Evolutionary conservation across 53 echinoderm and acorn worm genomes (phyloP), one percentile per base, ranked within the genome.

Genomic region (Henricia sp.): DNA sequence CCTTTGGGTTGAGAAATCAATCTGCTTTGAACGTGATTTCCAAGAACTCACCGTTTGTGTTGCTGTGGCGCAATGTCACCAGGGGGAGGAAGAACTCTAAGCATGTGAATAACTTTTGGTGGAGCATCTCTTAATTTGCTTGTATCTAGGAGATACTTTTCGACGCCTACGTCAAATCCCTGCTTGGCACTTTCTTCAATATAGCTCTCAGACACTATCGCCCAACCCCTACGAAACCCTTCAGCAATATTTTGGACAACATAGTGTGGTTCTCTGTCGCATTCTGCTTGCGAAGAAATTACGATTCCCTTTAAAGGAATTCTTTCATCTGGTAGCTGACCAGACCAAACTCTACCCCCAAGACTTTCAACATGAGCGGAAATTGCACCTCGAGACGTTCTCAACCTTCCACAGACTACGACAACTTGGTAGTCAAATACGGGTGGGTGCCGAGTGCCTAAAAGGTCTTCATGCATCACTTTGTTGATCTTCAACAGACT

Each of bases 221-320:
- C 68, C 32, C 51, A 19, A 10, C 66, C 82, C 51, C 82, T 65
- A 3, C 44, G 46, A 62, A 42, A 80, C 19, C 65, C 63, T 56
- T 62, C 63, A 27, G 63, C 80, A 27, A 78, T 13, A 26, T 53
- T 51, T 6, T 36, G 52, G 23, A 27, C 26, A 28, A 48, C 14
- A 14, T 16, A 48, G 14, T 16, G 48, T 9, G 64, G 34, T 23
- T 64, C 10, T 60, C 26, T 30, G 34, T 64, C 14, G 35, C 64
- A 64, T 11, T 64, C 64, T 1, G 0, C 13, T 64, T 64, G 64
- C 2, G 64, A 33, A 16, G 64, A 33, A 1, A 64, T 11, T 0
- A 64, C 35, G 4, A 34, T 33, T 17, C 64, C 20, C 0, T 3
- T 32, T 30, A 35, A 2, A 14, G 64, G 64, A 33, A 64, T 64